Conservation (phyloP, 2,113 vertebrate species). For the Pimephales promelas region DNA sequence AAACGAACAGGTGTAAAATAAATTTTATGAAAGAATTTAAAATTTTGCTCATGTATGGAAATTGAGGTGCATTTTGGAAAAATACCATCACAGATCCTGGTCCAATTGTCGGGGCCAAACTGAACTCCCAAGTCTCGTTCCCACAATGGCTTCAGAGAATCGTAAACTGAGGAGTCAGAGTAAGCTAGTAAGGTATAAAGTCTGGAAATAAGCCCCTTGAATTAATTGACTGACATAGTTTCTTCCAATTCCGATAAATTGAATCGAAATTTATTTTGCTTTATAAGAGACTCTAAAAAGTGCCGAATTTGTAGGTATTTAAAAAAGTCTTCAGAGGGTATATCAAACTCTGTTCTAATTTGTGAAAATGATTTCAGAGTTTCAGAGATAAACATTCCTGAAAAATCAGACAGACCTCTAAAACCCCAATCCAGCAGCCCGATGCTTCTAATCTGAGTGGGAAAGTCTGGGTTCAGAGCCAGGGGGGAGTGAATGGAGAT, state of each 20-base stretch:
- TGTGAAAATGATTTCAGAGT: too few relatives aligned
- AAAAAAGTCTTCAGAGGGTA: neutral
- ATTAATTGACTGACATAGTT: neutral
- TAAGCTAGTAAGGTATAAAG: neutral
- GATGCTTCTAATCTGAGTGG: too few relatives aligned
- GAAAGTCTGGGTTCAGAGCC: too few relatives aligned
- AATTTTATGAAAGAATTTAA: too few relatives aligned
- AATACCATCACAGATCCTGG: neutral
- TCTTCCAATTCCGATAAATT: neutral
- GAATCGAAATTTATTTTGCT: neutral
- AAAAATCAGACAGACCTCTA: too few relatives aligned
- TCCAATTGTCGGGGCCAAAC: neutral
- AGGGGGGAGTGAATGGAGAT: too few relatives aligned
- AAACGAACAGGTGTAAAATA: too few relatives aligned
- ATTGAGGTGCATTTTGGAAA: slow-evolving; percentile 4
- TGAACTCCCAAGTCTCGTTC: neutral
- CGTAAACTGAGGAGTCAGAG: neutral
- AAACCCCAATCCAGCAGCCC: too few relatives aligned
- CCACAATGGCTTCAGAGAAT: neutral
- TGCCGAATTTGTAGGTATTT: neutral
- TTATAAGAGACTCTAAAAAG: neutral
- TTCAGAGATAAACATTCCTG: too few relatives aligned
- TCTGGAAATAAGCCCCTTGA: neutral
- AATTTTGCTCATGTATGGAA: neutral
- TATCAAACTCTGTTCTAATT: too few relatives aligned